phyloP scores from a whole-genome alignment of 2,888 invertebrate genomes.

The Ornithoptera priamus region DNA sequence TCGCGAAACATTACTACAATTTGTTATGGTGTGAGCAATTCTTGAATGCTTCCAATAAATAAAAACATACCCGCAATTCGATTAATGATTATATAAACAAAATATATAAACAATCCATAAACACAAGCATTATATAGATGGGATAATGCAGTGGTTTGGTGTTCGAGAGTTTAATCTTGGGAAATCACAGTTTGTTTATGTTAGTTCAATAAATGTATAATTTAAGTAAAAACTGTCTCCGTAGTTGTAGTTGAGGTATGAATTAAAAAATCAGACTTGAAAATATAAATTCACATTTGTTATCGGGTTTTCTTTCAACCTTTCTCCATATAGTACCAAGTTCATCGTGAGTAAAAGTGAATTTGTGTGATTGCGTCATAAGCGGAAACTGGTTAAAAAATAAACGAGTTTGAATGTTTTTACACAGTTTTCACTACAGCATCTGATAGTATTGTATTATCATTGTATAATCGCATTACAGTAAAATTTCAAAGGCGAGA shows the following conservation, averaged over 20 bases:
- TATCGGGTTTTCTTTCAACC: conserved; percentile 13
- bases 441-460: conserved; percentile 7
- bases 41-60: background rate
- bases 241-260: too few species aligned
- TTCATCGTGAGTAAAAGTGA: conserved; percentile 29
- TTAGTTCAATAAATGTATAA: too few species aligned
- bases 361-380: conserved; percentile 22
- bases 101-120: too few species aligned
- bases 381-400: conserved; percentile 30
- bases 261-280: too few species aligned
- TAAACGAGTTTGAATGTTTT: conserved; percentile 18
- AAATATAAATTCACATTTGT: background rate
- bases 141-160: background rate
- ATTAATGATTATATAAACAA: background rate
- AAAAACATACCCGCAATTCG: background rate
- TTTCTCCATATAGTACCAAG: conserved; percentile 30
- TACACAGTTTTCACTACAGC: conserved; percentile 27
- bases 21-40: background rate
- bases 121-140: too few species aligned
- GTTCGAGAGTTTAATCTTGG: background rate
- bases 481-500: background rate
- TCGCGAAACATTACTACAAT: background rate
- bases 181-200: too few species aligned
- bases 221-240: too few species aligned
- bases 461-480: conserved; percentile 4